Evolutionary conservation across 2,113 vertebrate species (phyloP).

Genomic region (Phaethornis superciliosus): DNA sequence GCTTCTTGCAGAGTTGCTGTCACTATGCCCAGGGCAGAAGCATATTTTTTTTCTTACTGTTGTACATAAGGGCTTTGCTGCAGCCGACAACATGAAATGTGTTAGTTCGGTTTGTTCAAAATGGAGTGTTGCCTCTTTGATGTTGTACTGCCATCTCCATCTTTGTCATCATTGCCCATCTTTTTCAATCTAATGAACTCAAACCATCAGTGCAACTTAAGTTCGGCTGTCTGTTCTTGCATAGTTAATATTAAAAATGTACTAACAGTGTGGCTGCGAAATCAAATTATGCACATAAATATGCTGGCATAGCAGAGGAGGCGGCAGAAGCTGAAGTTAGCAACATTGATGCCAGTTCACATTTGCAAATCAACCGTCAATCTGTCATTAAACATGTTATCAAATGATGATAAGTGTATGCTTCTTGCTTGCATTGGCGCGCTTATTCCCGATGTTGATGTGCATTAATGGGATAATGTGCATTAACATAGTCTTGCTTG

Average conservation of each 20-base stretch:
- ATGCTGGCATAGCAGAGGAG: constrained; percentile 87
- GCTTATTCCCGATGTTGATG: constrained; percentile 89
- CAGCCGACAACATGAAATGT: constrained; percentile 50
- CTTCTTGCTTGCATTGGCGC: constrained; percentile 87
- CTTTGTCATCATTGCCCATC: constrained; percentile 79
- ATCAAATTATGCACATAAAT: constrained; percentile 95
- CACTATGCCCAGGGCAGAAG: constrained; percentile 29
- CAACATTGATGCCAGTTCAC: constrained; percentile 89
- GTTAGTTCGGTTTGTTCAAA: constrained; percentile 40
- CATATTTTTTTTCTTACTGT: constrained; percentile 19
- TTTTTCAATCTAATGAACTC: constrained; percentile 88
- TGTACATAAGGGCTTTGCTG: constrained; percentile 45
- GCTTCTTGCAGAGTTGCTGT: constrained; percentile 32
- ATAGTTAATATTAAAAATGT: constrained; percentile 90
- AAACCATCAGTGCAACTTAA: constrained; percentile 85
- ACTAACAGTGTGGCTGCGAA: constrained; percentile 90
- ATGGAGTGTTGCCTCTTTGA: constrained; percentile 65
- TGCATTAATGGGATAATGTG: constrained; percentile 93
- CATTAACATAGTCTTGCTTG: constrained; percentile 92
- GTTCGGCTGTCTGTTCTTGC: constrained; percentile 84
- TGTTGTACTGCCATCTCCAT: constrained; percentile 73
- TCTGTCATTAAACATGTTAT: constrained; percentile 99
- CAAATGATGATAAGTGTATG: constrained; percentile 94
- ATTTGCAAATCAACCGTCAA: constrained; percentile 95
- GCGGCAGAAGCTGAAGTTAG: constrained; percentile 87